Percentiles rank a stretch among this genome's conserved stretches.
Conservation (phyloP, 2,113 vertebrate species). For the Dermatemys mawii region DNA sequence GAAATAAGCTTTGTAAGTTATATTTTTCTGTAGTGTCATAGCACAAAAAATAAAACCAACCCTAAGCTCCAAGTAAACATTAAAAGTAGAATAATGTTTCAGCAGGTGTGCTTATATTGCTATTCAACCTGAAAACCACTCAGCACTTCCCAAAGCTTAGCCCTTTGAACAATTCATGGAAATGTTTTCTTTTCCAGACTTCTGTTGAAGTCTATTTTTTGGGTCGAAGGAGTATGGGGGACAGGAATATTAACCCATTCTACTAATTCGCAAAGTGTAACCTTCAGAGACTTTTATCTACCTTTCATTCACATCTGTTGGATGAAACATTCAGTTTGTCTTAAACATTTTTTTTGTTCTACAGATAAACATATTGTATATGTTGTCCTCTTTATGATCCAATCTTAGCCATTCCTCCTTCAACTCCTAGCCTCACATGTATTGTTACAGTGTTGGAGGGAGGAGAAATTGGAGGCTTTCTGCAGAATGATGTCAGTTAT, state of each 20-base stretch:
- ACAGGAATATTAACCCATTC: background rate
- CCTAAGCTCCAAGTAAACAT: slow-evolving; percentile 34
- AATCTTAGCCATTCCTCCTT: background rate
- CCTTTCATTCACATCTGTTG: background rate
- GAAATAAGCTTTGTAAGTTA: slow-evolving; percentile 57
- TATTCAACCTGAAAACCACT: slow-evolving; percentile 10
- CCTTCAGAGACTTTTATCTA: background rate
- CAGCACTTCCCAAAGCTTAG: background rate
- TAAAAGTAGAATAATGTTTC: slow-evolving; percentile 43
- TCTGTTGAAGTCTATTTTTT: background rate
- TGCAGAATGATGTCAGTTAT: background rate
- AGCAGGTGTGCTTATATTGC: slow-evolving; percentile 75
- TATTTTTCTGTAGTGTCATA: slow-evolving; percentile 6
- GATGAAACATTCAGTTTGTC: background rate
- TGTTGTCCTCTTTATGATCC: background rate
- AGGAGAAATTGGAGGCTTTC: background rate
- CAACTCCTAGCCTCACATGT: background rate
- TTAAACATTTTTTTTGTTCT: background rate
- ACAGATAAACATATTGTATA: background rate
- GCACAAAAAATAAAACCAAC: slow-evolving; percentile 24
- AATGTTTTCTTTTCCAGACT: slow-evolving; percentile 36
- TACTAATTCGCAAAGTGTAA: background rate
- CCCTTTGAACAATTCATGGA: slow-evolving; percentile 37
- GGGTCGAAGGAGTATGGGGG: background rate
- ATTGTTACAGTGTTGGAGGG: background rate